These are phyloP conservation scores for Lacerta bilineata DNA, from an alignment of 2,797 vertebrate species.

Conservation along the genomic window DNA sequence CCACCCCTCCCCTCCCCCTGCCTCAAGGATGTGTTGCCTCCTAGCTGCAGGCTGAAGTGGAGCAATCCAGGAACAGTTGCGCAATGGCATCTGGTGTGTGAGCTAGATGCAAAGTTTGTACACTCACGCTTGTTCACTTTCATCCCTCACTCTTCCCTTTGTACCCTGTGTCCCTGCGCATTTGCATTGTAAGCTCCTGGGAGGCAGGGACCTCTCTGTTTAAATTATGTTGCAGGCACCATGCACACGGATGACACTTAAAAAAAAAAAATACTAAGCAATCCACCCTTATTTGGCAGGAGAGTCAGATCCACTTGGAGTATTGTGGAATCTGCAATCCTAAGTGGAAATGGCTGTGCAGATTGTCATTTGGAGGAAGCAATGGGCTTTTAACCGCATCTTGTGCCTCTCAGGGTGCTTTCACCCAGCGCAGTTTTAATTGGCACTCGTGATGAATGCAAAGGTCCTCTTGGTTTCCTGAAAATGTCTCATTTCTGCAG, in stretches of 20 bases:
- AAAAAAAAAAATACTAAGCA: background rate
- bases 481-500: slow-evolving; percentile 10
- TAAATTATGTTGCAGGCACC: background rate
- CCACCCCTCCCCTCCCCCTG: no score
- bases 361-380: background rate
- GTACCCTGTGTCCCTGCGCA: background rate
- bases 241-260: no score
- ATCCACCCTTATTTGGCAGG: background rate
- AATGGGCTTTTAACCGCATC: background rate
- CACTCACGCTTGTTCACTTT: background rate
- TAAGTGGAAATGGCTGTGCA: background rate
- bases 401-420: slow-evolving; percentile 11
- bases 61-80: background rate
- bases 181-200: background rate
- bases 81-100: background rate
- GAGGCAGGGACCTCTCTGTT: background rate
- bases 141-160: background rate
- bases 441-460: background rate
- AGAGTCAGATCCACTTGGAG: background rate
- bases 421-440: slow-evolving; percentile 7
- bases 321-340: slow-evolving; percentile 9
- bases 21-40: no score
- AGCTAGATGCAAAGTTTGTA: background rate
- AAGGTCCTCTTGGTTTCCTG: slow-evolving; percentile 4
- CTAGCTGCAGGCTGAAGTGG: background rate